Conservation (phyloP, 37 sponge, comb jelly and placozoan genomes). For the Oscarella lobularis region DNA sequence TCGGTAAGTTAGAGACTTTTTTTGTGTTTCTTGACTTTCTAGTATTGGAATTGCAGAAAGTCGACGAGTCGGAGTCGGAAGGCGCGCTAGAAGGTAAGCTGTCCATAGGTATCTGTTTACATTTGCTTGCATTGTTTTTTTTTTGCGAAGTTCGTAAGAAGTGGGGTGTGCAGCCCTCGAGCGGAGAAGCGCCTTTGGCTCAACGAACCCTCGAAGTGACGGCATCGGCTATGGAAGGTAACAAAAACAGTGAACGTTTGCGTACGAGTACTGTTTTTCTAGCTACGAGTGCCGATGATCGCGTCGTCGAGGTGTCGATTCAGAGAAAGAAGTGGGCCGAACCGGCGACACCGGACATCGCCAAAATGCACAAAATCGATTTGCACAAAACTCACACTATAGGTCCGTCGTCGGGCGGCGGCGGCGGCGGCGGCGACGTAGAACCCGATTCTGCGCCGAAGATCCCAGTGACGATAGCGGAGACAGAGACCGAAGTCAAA, state of each 20-base stretch:
- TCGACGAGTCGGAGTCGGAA: background rate
- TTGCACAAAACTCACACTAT: background rate
- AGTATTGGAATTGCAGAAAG: too few relatives aligned
- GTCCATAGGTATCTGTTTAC: background rate
- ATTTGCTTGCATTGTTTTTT: background rate
- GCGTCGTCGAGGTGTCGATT: background rate
- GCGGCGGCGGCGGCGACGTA: too few relatives aligned
- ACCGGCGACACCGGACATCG: background rate
- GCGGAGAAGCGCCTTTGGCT: background rate
- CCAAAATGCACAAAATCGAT: background rate
- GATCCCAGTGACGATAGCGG: too few relatives aligned
- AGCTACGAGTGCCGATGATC: background rate
- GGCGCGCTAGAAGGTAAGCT: background rate
- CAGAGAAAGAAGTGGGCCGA: background rate
- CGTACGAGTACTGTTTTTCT: background rate
- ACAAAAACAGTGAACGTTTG: background rate
- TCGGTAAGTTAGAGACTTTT: too few relatives aligned
- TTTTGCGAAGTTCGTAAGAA: background rate
- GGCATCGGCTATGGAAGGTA: background rate
- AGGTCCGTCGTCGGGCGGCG: background rate
- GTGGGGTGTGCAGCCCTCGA: background rate
- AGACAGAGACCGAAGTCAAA: too few relatives aligned
- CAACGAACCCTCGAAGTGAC: background rate
- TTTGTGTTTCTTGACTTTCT: too few relatives aligned
- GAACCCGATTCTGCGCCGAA: too few relatives aligned